Base-by-base conservation (phyloP, 2,888 invertebrate genomes). In the Ochropleura plecta region DNA sequence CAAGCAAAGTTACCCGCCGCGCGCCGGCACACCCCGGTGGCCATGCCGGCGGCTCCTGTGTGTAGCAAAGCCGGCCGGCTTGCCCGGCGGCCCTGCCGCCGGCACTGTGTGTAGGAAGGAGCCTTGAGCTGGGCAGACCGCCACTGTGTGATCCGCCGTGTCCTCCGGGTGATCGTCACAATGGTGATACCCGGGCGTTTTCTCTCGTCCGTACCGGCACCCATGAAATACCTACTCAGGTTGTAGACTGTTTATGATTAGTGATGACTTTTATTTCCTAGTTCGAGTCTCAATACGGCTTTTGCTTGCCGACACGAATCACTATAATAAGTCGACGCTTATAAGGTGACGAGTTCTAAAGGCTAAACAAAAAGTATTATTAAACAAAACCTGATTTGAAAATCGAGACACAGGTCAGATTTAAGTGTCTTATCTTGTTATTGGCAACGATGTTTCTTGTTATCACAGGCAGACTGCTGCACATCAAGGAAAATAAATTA, bases 401-500 rank as follows among this genome's bases (percentile, higher is more conserved):
- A 57, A 62, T 65, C 20, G 20, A 62, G 40, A 62, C 75, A 42
- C 40, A 40, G 81, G n/a, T 74, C 63, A 48, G 42, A 75, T 75
- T 78, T 64, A 16, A 42, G 30, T 79, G 57, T 63, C 40, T 49
- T 77, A 77, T 72, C 63, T 63, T 57, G 44, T 55, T 72, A 42
- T 62, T 79, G 53, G 53, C 53, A 49, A 49, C 60, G 62, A 49
- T 44, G 30, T 73, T 46, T 73, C 51, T 57, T 40, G 16, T 57
- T 80, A 77, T 80, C 73, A 73, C 63, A 48, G 59, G 64, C 59
- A 66, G 67, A 82, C 67, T 53, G 30, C 44, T 79, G 60, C 18
- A 63, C 40, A 71, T 62, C 40, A 68, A 66, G 64, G 16, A 70
- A 82, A 70, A 59, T 70, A 73, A 70, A 78, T 73, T 72, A 72